These are phyloP conservation scores for Neomonachus schauinslandi DNA, from an alignment of 2,113 vertebrate species.

Conservation along the genomic window DNA sequence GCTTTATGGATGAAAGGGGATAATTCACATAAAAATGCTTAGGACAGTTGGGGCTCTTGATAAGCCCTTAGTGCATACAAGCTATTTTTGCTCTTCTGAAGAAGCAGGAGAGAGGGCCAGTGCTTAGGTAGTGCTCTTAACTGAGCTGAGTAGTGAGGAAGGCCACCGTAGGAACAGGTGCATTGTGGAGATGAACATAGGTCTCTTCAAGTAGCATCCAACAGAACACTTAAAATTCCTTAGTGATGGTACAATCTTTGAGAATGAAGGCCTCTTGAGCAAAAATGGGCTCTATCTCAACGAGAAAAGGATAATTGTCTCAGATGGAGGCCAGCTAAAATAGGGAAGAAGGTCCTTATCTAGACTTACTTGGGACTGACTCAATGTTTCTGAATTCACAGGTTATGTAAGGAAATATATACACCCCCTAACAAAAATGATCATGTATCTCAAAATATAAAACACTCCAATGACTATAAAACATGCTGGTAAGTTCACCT, in stretches of 20 bases:
- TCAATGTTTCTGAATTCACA: neutral
- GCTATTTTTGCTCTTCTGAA: constrained; percentile 61
- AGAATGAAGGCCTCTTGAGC: constrained; percentile 47
- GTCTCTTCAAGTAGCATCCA: constrained; percentile 58
- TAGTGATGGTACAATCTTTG: constrained; percentile 34
- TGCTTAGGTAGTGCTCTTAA: constrained; percentile 33
- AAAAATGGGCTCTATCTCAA: constrained; percentile 48
- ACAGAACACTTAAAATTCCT: constrained; percentile 79
- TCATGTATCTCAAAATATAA: neutral
- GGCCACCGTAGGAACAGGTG: constrained; percentile 66
- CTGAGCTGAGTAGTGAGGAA: neutral
- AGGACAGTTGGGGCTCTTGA: neutral
- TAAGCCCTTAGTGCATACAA: neutral
- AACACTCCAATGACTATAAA: neutral
- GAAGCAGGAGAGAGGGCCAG: neutral
- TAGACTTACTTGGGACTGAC: neutral
- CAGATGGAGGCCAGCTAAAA: neutral
- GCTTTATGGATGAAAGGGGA: neutral
- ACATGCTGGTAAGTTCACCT: neutral
- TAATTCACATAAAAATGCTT: neutral
- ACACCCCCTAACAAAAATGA: neutral
- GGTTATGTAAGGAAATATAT: neutral
- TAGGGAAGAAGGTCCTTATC: neutral
- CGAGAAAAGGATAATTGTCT: constrained; percentile 19
- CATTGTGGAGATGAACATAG: constrained; percentile 57